A percentile compares a stretch with the other conserved stretches of the same genome.
Conservation (phyloP, 2,113 vertebrate genomes). For the Pao palembangensis region DNA sequence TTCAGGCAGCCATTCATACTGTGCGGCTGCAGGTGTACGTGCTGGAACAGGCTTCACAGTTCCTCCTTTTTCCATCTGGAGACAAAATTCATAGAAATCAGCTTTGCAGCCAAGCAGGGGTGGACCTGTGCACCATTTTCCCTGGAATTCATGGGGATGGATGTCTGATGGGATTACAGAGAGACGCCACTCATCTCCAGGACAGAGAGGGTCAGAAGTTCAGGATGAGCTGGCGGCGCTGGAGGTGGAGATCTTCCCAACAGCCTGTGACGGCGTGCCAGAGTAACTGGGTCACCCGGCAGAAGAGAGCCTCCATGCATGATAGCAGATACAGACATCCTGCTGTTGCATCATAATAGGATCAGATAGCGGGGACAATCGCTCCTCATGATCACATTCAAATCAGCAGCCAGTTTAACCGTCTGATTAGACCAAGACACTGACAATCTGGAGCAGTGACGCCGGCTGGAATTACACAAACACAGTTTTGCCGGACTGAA, state of each 20-base stretch:
- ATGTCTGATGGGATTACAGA: constrained; percentile 59
- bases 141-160: too few relatives aligned
- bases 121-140: neutral
- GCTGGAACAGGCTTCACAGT: constrained; percentile 68
- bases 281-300: constrained; percentile 39
- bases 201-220: constrained; percentile 72
- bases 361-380: too few relatives aligned
- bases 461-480: too few relatives aligned
- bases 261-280: constrained; percentile 74
- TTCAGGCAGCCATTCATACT: constrained; percentile 76
- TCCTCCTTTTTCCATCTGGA: constrained; percentile 1
- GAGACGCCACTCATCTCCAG: constrained; percentile 62
- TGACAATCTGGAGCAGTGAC: too few relatives aligned
- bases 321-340: constrained; percentile 68
- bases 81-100: constrained; percentile 17
- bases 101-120: neutral
- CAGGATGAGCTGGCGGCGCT: constrained; percentile 63
- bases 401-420: too few relatives aligned
- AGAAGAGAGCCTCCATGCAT: constrained; percentile 49
- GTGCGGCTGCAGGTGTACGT: constrained; percentile 65
- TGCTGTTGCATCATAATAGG: constrained; percentile 46
- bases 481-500: too few relatives aligned
- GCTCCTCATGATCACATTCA: too few relatives aligned
- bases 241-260: constrained; percentile 48
- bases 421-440: too few relatives aligned